Evolutionary conservation across 2,113 vertebrate species (phyloP).

Genomic region (Lontra canadensis): DNA sequence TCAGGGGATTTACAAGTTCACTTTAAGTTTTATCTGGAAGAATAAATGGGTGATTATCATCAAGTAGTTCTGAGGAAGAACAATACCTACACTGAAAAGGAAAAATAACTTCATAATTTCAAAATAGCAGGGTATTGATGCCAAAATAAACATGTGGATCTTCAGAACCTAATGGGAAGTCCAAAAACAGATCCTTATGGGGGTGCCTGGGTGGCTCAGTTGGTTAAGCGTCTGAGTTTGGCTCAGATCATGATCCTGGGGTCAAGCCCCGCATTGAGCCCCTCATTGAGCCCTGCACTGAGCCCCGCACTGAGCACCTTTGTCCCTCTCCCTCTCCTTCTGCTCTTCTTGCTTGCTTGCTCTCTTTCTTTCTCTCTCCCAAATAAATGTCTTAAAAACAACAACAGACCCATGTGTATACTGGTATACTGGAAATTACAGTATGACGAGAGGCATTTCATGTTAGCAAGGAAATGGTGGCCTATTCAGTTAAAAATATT

Average conservation of each 20-base stretch:
- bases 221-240: background rate
- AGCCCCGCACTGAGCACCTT: background rate
- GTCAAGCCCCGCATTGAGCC: background rate
- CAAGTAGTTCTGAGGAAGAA: background rate
- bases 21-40: conserved; percentile 7
- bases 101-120: background rate
- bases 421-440: background rate
- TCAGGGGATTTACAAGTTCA: background rate
- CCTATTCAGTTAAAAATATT: background rate
- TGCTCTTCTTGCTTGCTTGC: background rate
- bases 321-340: background rate
- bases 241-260: background rate
- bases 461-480: conserved; percentile 1
- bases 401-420: background rate
- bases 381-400: background rate
- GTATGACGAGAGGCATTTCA: background rate
- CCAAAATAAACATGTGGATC: background rate
- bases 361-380: background rate
- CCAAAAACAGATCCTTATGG: background rate
- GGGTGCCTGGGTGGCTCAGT: background rate
- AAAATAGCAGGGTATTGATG: background rate
- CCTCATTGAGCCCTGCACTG: background rate
- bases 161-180: background rate
- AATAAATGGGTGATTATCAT: background rate
- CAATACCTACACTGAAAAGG: background rate